Evolutionary conservation across 1,140 invertebrate species (phyloP).

Genomic region (Saxidomus purpurata): DNA sequence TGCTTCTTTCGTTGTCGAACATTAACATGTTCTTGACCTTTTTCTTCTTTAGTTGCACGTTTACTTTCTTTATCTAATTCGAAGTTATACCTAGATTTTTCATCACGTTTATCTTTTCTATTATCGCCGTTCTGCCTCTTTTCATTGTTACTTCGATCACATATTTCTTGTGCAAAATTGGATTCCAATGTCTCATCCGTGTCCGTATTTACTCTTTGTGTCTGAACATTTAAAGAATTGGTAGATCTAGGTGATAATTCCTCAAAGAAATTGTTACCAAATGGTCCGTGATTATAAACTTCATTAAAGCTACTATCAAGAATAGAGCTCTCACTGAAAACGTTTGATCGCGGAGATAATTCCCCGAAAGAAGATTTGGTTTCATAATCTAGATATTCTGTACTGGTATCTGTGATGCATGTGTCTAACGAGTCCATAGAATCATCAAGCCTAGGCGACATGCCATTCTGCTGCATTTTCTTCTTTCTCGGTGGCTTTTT

Average conservation of each 20-base stretch:
- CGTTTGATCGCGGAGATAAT: constrained; percentile 3
- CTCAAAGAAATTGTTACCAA: background rate
- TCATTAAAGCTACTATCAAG: constrained; percentile 1
- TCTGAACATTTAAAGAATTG: background rate
- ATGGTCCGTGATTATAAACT: background rate
- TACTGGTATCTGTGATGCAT: background rate
- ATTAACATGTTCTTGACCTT: background rate
- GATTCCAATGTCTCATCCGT: background rate
- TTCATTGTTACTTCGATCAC: background rate
- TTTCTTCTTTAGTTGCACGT: background rate
- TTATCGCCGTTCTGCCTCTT: background rate
- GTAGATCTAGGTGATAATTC: constrained; percentile 5
- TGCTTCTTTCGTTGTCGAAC: background rate
- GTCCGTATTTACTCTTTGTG: background rate
- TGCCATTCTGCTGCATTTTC: background rate
- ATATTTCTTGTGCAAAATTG: background rate
- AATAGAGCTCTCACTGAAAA: background rate
- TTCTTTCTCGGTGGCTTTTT: constrained; percentile 54
- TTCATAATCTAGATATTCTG: background rate
- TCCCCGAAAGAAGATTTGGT: background rate
- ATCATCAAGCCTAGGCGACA: background rate
- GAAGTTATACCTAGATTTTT: background rate
- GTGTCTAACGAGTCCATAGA: constrained; percentile 33
- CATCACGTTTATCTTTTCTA: background rate
- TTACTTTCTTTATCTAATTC: background rate